Evolutionary conservation across 2,797 vertebrate genomes (phyloP), one percentile per base, ranked within the genome.

Genomic region (Vireo griseus): DNA sequence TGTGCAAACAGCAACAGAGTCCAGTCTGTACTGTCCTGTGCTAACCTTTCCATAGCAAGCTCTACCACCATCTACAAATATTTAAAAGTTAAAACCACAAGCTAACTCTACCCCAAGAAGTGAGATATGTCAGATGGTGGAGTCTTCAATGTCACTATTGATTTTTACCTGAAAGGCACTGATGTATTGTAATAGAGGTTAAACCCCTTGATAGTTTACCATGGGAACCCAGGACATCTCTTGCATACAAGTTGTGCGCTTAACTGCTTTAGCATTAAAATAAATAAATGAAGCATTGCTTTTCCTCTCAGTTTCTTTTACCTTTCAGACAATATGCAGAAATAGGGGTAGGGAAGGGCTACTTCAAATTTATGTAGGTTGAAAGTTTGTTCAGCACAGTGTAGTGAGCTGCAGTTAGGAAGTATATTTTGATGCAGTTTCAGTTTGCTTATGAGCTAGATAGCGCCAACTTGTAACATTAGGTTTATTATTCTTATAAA

Each of bases 251-350:
- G 57, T n/a, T 48, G 18, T 55, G 45, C 81, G n/a, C 67, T 89
- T 82, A 95, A 81, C 42, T 58, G 52, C 28, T 62, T 66, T 86
- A 68, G 15, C 39, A 45, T 55, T 57, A 51, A 94, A 82, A 85
- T 54, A 92, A 85, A 82, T 45, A 91, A 51, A 57, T 31, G 13
- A 54, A 62, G 6, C 28, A 28, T 69, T 61, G 7, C 29, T 95
- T 74, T n/a, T 76, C 39, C 33, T 61, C 33, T 88, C 6, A 0
- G 6, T 69, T 94, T 77, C 29, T 7, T 29, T 86, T 87, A 63
- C 45, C 28, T 69, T 88, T 74, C 37, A 68, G 78, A 61, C 35
- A 72, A 68, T 28, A 50, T 9, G 20, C 25, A 66, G 50, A 51
- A 94, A 68, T 9, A 88, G 28, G 28, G 37, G 13, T 33, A 78